Evolutionary conservation across 2,888 invertebrate genomes (phyloP), one percentile per base, ranked within the genome.

Genomic region (Pterostichus niger): DNA sequence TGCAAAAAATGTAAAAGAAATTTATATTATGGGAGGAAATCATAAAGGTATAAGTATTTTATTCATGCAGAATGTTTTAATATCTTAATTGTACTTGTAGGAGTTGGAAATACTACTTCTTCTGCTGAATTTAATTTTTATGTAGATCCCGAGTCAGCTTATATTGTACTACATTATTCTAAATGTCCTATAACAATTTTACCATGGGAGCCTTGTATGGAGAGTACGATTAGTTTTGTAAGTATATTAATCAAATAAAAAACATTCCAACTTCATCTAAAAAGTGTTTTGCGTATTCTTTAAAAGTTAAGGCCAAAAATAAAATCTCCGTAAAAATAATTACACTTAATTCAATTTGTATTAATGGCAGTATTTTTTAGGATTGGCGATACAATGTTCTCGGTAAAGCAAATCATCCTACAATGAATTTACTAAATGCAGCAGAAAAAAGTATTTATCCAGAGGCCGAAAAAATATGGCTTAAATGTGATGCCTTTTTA

Each of bases 1-100:
- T 87, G 88, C 93, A 0, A 87, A 90, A 17, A 91, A 93, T 84
- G 89, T 96, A 0, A 93, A 93, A 84, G 93, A 94, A 59, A 89
- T 96, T 46, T 94, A 92, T 87, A 91, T 96, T 3, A 96, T 96
- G 92, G 97, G 96, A 7, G 96, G 97, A 84, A 95, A 96, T 89
- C 92, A 93, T 85, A 91, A 92, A 86, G 94, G 96, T 95, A 24
- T 24, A 24, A 24, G 84, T 56, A 24, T 64, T 17, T 9, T 7
- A 79, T 68, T 40, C 2, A 88, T 88, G 84, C 52, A 6, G 10
- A 52, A 13, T 56, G 13, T 54, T 9, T 54, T 56, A 24, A 24
- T 13, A 68, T 33, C 24, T 24, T 24, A 24, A 31, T 56, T 40
- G 6, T 40, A 46, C 59, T 88, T 88, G 49, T 78, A 92, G 92